Evolutionary conservation across 53 echinoderm and acorn worm genomes (phyloP).

Genomic region (Arbacia lixula): DNA sequence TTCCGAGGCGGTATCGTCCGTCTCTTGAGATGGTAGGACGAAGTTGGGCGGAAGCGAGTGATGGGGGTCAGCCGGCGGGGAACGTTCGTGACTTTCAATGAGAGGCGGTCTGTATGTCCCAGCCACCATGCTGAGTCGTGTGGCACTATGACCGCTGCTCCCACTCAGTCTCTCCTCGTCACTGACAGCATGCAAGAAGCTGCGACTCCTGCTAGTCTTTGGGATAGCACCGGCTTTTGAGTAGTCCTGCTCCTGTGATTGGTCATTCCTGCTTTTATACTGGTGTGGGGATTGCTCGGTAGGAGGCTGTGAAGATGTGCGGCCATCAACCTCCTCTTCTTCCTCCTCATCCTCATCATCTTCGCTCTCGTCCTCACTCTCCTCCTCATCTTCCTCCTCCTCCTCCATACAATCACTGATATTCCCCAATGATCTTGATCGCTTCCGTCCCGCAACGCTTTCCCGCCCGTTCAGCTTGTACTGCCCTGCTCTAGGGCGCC

Average conservation of each 20-base stretch:
- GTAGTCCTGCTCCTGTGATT: slow-evolving; percentile 39
- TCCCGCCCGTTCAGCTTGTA: slow-evolving; percentile 49
- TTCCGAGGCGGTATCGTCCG: slow-evolving; percentile 53
- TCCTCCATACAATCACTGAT: slow-evolving; percentile 37
- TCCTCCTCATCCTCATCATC: slow-evolving; percentile 39
- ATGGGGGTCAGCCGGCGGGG: background rate
- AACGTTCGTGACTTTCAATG: slow-evolving; percentile 60
- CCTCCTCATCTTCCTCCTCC: slow-evolving; percentile 38
- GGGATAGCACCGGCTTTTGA: slow-evolving; percentile 65
- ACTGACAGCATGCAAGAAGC: slow-evolving; percentile 50
- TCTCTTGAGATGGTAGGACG: slow-evolving; percentile 37
- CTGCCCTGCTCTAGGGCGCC: slow-evolving; percentile 36
- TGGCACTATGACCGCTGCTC: slow-evolving; percentile 19
- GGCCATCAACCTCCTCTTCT: slow-evolving; percentile 1
- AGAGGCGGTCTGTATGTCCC: slow-evolving; percentile 67
- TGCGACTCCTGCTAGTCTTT: slow-evolving; percentile 56
- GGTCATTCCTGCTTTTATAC: slow-evolving; percentile 26
- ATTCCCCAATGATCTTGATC: slow-evolving; percentile 59
- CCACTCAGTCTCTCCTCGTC: slow-evolving; percentile 40
- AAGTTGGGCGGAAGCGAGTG: background rate
- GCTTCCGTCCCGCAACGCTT: slow-evolving; percentile 7
- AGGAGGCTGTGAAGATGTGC: background rate
- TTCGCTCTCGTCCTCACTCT: background rate
- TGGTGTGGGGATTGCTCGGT: slow-evolving; percentile 40
- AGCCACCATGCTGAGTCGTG: slow-evolving; percentile 43